Evolutionary conservation across 2,888 invertebrate species (phyloP), one percentile per base, ranked within the genome.

Genomic region (Oligia fasciuncula): DNA sequence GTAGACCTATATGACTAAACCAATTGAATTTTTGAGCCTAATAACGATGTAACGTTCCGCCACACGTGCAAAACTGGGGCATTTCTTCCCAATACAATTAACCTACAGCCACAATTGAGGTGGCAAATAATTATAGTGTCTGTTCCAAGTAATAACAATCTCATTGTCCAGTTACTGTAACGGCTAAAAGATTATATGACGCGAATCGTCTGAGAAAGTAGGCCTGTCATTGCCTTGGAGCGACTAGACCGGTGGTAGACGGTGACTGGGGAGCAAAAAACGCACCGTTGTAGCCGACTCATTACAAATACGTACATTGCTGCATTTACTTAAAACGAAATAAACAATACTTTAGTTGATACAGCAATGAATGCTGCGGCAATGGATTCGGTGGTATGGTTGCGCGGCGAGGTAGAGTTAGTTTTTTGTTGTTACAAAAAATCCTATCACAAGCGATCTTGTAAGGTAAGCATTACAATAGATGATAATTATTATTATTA

Each of bases 181-280:
- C 92, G 93, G 92, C 91, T 87, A 91, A 95, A 95, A 95, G 94
- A 93, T 92, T 91, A 93, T 92, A 93, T 90, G 93, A 93, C 92
- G 91, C 89, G 90, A 91, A 89, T 91, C 87, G 92, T 88, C 91
- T 93, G 93, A 88, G 96, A 96, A 96, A 96, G 96, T 96, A 92
- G 95, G 94, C 93, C 94, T 95, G 95, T 90, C 95, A 92, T 92
- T 94, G 94, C 93, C 94, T 95, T 90, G 86, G 83, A 77, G 73
- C 91, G 95, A 93, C 96, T 95, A 96, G 96, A 96, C 96, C 91
- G 93, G 87, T 91, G 90, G 93, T 93, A 96, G 96, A 96, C 96
- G 88, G 88, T 83, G 66, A 84, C 84, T 76, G 79, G 76, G 83
- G 81, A 87, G 73, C 80, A 82, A 65, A 82, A 85, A 88, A 81